Evolutionary conservation across 2,888 invertebrate genomes (phyloP), one percentile per base, ranked within the genome.

Genomic region (Andrena camellia): DNA sequence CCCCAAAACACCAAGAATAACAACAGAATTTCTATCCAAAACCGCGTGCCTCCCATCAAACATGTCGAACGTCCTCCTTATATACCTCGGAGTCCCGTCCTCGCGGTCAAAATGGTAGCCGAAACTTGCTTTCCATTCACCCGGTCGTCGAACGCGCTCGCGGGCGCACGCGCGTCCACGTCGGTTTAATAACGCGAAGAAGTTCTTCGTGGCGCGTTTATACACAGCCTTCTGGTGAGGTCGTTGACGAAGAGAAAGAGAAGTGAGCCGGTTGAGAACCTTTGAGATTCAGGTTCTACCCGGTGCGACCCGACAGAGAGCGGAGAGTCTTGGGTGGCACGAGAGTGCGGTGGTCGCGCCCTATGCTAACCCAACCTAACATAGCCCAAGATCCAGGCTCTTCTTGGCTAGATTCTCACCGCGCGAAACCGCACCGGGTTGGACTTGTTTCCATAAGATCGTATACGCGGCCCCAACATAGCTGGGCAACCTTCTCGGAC

Each of bases 211-310:
- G 62, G 26, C 7, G 62, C 20, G 42, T 63, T 42, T 42, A 42
- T 52, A 29, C 48, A 13, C 26, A 62, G 60, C 4, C 20, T 23
- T 29, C 35, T 35, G 71, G 13, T 57, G 79, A 62, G 76, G 50
- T 73, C 59, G 83, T 75, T 75, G 83, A 72, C 75, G 74, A 77
- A 20, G 73, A 80, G 69, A 74, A 17, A 76, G 81, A 79, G 85
- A 69, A 73, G 29, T 67, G 83, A 86, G 86, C 86, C 76, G 88
- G 90, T 92, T 93, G 93, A 93, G 93, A 93, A 93, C 93, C 93
- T 85, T 89, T 81, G 87, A 90, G 90, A 92, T 93, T 93, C 93
- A 93, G 93, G 93, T 93, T 93, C 92, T 91, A 90, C 90, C 77
- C 78, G 84, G 90, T 87, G 88, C 89, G 89, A 90, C 89, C 89